These are phyloP conservation scores for Cataglyphis altisquamis DNA, from an alignment of 2,888 invertebrate genomes.

Conservation along the genomic window DNA sequence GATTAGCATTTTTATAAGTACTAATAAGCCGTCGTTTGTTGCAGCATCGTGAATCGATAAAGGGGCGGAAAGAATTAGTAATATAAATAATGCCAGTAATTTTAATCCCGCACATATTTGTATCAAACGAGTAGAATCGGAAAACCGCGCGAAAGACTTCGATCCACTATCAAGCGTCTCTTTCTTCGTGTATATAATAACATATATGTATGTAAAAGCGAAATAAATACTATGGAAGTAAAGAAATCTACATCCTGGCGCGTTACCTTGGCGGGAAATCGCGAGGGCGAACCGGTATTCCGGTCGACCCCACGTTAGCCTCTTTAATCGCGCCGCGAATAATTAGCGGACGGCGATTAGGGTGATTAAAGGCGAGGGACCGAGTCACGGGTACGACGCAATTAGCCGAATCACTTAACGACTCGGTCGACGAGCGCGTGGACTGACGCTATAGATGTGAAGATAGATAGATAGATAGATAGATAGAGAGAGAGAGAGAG, in stretches of 20 bases:
- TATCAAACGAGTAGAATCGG: constrained; percentile 67
- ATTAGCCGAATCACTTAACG: constrained; percentile 83
- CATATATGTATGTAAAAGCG: constrained; percentile 26
- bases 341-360: constrained; percentile 82
- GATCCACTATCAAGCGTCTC: constrained; percentile 6
- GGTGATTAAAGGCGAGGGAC: constrained; percentile 79
- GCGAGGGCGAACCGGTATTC: constrained; percentile 56
- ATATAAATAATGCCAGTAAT: constrained; percentile 71
- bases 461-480: constrained; percentile 10
- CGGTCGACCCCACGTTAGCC: constrained; percentile 73
- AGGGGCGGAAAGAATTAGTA: constrained; percentile 66
- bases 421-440: constrained; percentile 67
- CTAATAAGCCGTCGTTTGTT: constrained; percentile 5
- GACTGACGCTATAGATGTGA: constrained; percentile 52
- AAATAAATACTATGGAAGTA: constrained; percentile 67
- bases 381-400: constrained; percentile 76
- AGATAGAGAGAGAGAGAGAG: constrained; percentile 13
- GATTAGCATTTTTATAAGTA: constrained; percentile 19
- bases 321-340: constrained; percentile 83
- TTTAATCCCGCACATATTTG: constrained; percentile 76
- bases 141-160: constrained; percentile 16
- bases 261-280: constrained; percentile 64
- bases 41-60: constrained; percentile 44
- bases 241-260: constrained; percentile 69
- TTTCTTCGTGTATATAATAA: constrained; percentile 2